Conservation (phyloP, 2,797 vertebrate species). For the Coregonus ussuriensis region DNA sequence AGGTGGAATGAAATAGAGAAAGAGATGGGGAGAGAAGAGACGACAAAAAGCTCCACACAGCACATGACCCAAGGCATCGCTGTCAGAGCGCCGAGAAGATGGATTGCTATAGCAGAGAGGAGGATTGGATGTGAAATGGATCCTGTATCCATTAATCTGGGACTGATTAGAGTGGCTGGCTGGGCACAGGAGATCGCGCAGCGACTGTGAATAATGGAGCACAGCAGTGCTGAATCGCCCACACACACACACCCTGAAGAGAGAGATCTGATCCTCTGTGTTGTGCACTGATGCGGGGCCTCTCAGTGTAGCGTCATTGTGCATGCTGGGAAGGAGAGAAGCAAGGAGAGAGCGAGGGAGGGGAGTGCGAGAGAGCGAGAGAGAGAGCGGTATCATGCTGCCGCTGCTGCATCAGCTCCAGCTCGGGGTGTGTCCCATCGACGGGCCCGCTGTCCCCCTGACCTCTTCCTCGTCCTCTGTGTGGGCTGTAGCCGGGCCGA, state of each 20-base stretch:
- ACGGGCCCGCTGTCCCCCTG: conserved; percentile 47
- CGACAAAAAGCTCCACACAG: not conserved
- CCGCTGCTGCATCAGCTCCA: conserved; percentile 45
- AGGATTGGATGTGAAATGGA: conserved; percentile 16
- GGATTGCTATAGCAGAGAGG: conserved; percentile 7
- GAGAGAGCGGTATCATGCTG: conserved; percentile 38
- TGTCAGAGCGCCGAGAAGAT: conserved; percentile 20
- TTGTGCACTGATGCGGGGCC: conserved; percentile 49
- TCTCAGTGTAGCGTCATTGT: conserved; percentile 54
- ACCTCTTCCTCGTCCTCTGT: conserved; percentile 39
- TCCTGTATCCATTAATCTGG: conserved; percentile 56
- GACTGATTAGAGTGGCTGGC: conserved; percentile 59
- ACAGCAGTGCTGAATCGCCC: conserved; percentile 54
- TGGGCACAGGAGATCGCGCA: conserved; percentile 18
- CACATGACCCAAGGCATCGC: not conserved
- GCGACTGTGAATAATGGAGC: conserved; percentile 45
- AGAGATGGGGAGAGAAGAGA: not conserved
- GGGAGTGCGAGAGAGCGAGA: not conserved
- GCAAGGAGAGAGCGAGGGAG: not conserved
- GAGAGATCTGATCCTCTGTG: conserved; percentile 5
- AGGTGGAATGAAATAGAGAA: not conserved
- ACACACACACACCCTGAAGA: conserved; percentile 6
- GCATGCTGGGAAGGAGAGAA: conserved; percentile 18
- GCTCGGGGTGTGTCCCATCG: conserved; percentile 57
- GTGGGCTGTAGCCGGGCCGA: conserved; percentile 60